Base-by-base conservation (phyloP, 2,888 invertebrate genomes). In the Eristalinus sepulchralis region DNA sequence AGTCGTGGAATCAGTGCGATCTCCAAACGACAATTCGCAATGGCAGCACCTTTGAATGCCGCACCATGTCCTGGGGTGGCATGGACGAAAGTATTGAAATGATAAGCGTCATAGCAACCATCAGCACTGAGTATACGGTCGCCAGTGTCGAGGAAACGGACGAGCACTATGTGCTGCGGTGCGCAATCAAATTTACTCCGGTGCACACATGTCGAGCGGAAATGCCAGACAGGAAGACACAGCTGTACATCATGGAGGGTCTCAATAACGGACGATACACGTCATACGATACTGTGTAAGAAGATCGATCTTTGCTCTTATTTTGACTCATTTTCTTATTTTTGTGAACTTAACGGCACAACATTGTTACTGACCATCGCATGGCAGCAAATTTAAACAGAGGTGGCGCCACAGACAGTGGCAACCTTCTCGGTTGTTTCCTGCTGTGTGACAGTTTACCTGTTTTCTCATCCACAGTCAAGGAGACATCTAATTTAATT, bases 271-370 rank as follows among this genome's bases (percentile, higher is more conserved):
- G 89, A 4, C 71, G 89, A 68, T 90, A 89, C 67, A 88, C 89
- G 2, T 79, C 90, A 6, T 88, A 88, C 31, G 88, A 90, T 70
- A 90, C 90, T 1, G 20, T 84, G 90, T 90, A 88, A 88, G 90
- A 89, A 22, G 5, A 27, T 27, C 5, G 5, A 27, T 5, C n/a
- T n/a, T n/a, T n/a, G 5, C 2, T 27, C 27, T 3, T 5, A 27
- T 27, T 27, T 27, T 5, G 27, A 2, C 27, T 5, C 27, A 3
- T 5, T 3, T 27, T 27, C 27, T 27, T 27, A n/a, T 27, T 2
- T 27, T 27, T 27, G 27, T 27, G 2, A 2, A 2, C 5, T 27
- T 27, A 3, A 3, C 27, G 27, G 5, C 27, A 27, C 2, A 27
- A 27, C 27, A 27, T 27, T 27, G 27, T 27, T 27, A 3, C 27